Conservation (phyloP, 2,113 vertebrate genomes). For the Gasterosteus nipponicus region DNA sequence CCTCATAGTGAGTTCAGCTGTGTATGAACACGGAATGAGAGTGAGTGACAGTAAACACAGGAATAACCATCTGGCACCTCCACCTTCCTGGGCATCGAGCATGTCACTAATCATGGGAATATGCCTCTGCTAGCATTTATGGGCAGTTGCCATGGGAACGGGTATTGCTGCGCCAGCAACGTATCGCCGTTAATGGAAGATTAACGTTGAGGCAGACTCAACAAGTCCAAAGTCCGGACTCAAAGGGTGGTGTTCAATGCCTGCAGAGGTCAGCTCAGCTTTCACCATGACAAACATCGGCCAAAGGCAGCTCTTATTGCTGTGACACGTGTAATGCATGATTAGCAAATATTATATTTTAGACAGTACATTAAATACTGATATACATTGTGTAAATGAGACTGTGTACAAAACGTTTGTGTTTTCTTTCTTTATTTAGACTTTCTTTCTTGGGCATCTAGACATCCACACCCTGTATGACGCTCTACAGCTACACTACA, state of each 20-base stretch:
- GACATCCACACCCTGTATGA: too few relatives aligned
- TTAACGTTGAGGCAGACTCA: conserved; percentile 41
- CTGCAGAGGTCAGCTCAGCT: conserved; percentile 22
- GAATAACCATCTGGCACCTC: conserved; percentile 66
- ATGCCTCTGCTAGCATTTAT: conserved; percentile 34
- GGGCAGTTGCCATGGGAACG: conserved; percentile 62
- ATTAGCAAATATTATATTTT: neutral
- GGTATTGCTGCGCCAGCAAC: conserved; percentile 26
- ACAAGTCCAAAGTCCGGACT: conserved; percentile 34
- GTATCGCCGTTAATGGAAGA: conserved; percentile 43
- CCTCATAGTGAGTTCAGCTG: conserved; percentile 33
- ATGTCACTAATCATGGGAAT: conserved; percentile 39
- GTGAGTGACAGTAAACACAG: conserved; percentile 60
- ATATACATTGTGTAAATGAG: neutral
- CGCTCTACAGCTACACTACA: too few relatives aligned
- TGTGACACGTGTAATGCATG: conserved; percentile 6
- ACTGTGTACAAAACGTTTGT: neutral
- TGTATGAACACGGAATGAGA: conserved; percentile 43
- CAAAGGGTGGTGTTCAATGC: neutral
- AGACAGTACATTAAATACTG: neutral
- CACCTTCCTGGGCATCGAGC: conserved; percentile 45
- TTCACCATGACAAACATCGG: conserved; percentile 29
- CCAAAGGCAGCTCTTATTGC: conserved; percentile 22
- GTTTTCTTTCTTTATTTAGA: conserved; percentile 5
- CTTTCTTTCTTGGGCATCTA: neutral